Evolutionary conservation across 2,113 vertebrate genomes (phyloP).

Genomic region (Charina bottae): DNA sequence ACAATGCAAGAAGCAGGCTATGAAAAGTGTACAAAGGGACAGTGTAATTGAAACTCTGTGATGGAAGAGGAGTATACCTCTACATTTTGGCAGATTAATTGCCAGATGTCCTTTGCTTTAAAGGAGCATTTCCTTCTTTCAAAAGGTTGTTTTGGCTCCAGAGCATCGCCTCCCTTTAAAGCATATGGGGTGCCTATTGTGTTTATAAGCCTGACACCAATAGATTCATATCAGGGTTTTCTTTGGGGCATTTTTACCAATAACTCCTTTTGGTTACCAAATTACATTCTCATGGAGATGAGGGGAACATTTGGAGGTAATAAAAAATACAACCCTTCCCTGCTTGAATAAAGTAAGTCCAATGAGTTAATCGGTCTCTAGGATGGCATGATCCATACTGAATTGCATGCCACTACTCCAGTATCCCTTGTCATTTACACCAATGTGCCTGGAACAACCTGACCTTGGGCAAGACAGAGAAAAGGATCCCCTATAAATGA

Average conservation of each 20-base stretch:
- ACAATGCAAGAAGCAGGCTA: not conserved
- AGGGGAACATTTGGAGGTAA: not conserved
- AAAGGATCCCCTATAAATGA: not conserved
- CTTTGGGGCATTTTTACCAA: not conserved
- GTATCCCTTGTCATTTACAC: not conserved
- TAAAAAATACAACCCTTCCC: not conserved
- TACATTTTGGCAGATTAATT: not conserved
- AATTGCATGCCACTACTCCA: not conserved
- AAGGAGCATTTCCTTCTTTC: not conserved
- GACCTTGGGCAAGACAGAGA: not conserved
- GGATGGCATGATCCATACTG: too few species aligned
- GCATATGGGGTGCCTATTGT: not conserved
- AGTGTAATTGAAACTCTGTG: not conserved
- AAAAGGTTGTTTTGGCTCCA: not conserved
- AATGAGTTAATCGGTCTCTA: not conserved
- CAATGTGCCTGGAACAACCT: not conserved
- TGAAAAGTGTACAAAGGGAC: constrained; percentile 20
- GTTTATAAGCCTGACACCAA: not conserved
- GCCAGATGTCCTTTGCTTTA: not conserved
- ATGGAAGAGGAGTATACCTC: not conserved
- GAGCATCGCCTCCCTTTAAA: not conserved
- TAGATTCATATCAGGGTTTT: not conserved
- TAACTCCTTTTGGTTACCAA: not conserved
- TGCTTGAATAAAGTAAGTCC: not conserved
- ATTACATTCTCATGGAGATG: not conserved